Base-by-base conservation (phyloP, 2,797 vertebrate genomes). In the Etheostoma nigrum region DNA sequence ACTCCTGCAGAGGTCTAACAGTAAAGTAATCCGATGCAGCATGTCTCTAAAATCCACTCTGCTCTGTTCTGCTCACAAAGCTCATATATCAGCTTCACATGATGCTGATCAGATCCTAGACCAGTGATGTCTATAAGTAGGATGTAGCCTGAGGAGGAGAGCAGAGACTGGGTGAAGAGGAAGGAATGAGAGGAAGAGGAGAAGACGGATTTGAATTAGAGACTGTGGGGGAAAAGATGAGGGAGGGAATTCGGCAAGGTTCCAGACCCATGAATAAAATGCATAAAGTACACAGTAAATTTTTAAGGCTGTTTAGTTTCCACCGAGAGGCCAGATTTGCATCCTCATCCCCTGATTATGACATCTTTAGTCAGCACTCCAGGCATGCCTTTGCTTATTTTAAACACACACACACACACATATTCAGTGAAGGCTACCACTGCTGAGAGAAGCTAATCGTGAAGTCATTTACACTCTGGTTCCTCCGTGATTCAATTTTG, bases 311-410 rank as follows among this genome's bases (percentile, higher is more conserved):
- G 80, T 84, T 90, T 84, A 86, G 85, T 84, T 91, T 87, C 73
- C 72, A 86, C 75, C 13, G n/a, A 89, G 87, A 84, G 75, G 67
- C 76, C 80, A 84, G 83, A 91, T 93, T 92, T 91, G 89, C 91
- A 91, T 89, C 85, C 86, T 84, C 75, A 87, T 89, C 77, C 83
- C 82, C 74, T 84, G 81, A 91, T 88, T 91, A 85, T 87, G 88
- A 90, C 86, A 87, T 84, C 77, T 85, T 73, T 59, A 88, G 81
- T 82, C 81, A 87, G 70, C 78, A 89, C 80, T 87, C 13, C 64
- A 47, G 88, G 83, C 77, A 52, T 62, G 76, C 81, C 80, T 88
- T 82, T 88, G 45, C 71, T 84, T 82, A 83, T 86, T 90, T 86
- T 89, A 76, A 89, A 54, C 61, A 54, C 57, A 36, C 67, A 71